Base-by-base conservation (phyloP, 1,140 invertebrate genomes). In the Hyles euphorbiae region DNA sequence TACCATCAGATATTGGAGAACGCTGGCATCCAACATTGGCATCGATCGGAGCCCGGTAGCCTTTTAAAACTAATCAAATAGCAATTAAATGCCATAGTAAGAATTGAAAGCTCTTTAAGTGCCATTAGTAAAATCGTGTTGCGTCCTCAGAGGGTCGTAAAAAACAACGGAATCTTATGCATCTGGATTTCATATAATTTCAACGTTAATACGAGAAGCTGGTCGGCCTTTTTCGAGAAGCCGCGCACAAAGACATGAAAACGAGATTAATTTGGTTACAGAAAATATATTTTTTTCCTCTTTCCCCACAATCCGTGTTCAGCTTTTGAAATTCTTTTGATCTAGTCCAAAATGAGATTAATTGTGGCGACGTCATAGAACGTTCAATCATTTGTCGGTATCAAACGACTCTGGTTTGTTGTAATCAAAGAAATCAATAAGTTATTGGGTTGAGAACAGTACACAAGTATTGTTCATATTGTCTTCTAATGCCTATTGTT, bases 341-440 rank as follows among this genome's bases (percentile, higher is more conserved):
- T 54, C 40, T 43, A 44, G n/a, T 40, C 34, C 43, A 9, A 22
- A 34, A 33, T n/a, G 33, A 47, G 54, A 56, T 46, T 56, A 47
- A 56, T 56, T 34, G 54, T 46, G 10, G 54, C 11, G 43, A 34
- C 34, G 36, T 43, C 34, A 6, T 33, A 49, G 57, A 55, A 60
- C 58, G 49, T 60, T 60, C 50, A 65, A 60, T 65, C 58, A 60
- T 53, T 36, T 61, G 49, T 65, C 59, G 52, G 34, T 55, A 56
- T 47, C 51, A 61, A 22, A 40, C 40, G 48, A 59, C 58, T 8
- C 45, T 34, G 46, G 46, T 12, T 43, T 32, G 40, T 67, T 68
- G 62, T 63, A 63, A 48, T 58, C 45, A 43, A 64, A 74, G 62
- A 72, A 69, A 68, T 68, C 71, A 64, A 76, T 78, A 74, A 71